phyloP scores from a whole-genome alignment of 2,888 invertebrate genomes.

The Drosophila algonquin region DNA sequence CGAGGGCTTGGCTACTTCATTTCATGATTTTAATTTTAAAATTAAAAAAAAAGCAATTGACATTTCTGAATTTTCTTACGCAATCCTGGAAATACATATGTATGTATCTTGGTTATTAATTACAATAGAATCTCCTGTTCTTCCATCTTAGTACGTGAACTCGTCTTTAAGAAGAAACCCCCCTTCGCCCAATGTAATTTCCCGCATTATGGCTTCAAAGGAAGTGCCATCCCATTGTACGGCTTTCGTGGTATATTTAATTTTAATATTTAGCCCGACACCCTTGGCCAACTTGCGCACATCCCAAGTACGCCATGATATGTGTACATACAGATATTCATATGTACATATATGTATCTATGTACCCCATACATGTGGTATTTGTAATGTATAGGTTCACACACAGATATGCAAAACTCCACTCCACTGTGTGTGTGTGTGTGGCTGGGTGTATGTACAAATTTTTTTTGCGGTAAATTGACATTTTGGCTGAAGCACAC shows the following conservation, averaged over 20 bases:
- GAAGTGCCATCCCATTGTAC: slow-evolving; percentile 48
- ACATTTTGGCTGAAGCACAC: slow-evolving; percentile 46
- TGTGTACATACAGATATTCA: slow-evolving; percentile 35
- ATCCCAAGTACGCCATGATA: slow-evolving; percentile 31
- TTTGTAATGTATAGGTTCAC: slow-evolving; percentile 19
- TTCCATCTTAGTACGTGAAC: too few species aligned
- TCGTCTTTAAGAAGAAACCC: too few species aligned
- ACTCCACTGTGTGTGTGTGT: slow-evolving; percentile 4
- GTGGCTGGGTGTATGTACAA: slow-evolving; percentile 14
- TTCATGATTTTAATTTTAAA: neutral
- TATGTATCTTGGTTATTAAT: neutral
- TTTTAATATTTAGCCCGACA: slow-evolving; percentile 45
- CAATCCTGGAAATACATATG: too few species aligned
- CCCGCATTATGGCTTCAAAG: slow-evolving; percentile 32
- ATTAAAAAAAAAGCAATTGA: too few species aligned
- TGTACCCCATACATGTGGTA: slow-evolving; percentile 2
- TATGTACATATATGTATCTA: slow-evolving; percentile 1
- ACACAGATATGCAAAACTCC: slow-evolving; percentile 12
- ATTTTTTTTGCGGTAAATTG: slow-evolving; percentile 59
- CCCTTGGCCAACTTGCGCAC: slow-evolving; percentile 62
- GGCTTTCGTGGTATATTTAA: slow-evolving; percentile 34
- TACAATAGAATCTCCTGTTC: neutral
- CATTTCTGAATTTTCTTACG: too few species aligned
- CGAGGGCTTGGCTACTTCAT: neutral
- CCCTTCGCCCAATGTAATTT: neutral